Evolutionary conservation across 1,140 invertebrate species (phyloP).

Genomic region (Zaprionus taronus): DNA sequence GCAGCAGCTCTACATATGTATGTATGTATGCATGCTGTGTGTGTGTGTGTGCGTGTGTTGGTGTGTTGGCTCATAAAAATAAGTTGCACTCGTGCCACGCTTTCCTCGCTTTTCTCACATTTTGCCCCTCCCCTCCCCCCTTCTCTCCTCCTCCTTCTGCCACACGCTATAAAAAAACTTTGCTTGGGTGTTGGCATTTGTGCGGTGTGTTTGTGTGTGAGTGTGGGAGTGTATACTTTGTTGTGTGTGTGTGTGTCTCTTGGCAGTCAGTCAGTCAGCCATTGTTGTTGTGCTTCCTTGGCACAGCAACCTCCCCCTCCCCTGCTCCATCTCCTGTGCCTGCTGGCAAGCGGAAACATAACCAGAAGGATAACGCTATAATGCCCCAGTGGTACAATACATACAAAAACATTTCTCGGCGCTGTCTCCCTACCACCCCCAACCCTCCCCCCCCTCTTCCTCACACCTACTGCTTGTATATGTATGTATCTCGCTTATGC

Average conservation of each 20-base stretch:
- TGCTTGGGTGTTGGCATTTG: slow-evolving; percentile 67
- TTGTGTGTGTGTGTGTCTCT: slow-evolving; percentile 59
- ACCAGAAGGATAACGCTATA: slow-evolving; percentile 83
- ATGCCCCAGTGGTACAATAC: slow-evolving; percentile 79
- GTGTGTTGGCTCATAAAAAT: slow-evolving; percentile 75
- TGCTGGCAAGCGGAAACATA: slow-evolving; percentile 80
- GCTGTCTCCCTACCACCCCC: not conserved
- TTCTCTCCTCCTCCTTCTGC: slow-evolving; percentile 14
- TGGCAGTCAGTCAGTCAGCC: slow-evolving; percentile 79
- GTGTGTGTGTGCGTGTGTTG: slow-evolving; percentile 29
- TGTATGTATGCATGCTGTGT: slow-evolving; percentile 27
- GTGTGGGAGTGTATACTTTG: slow-evolving; percentile 32
- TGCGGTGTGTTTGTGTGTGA: slow-evolving; percentile 18
- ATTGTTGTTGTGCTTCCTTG: slow-evolving; percentile 65
- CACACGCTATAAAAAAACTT: slow-evolving; percentile 70
- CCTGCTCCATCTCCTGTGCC: slow-evolving; percentile 20
- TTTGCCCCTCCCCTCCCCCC: slow-evolving; percentile 1
- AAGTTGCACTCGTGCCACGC: slow-evolving; percentile 80
- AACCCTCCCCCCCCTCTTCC: not conserved
- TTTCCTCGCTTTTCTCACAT: slow-evolving; percentile 54
- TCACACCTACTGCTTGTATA: not conserved
- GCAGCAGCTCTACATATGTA: slow-evolving; percentile 38
- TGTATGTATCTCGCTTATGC: slow-evolving; percentile 1
- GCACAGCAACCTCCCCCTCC: not conserved
- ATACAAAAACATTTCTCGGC: slow-evolving; percentile 70